Evolutionary conservation across 2,113 vertebrate genomes (phyloP).

Genomic region (Daboia siamensis): DNA sequence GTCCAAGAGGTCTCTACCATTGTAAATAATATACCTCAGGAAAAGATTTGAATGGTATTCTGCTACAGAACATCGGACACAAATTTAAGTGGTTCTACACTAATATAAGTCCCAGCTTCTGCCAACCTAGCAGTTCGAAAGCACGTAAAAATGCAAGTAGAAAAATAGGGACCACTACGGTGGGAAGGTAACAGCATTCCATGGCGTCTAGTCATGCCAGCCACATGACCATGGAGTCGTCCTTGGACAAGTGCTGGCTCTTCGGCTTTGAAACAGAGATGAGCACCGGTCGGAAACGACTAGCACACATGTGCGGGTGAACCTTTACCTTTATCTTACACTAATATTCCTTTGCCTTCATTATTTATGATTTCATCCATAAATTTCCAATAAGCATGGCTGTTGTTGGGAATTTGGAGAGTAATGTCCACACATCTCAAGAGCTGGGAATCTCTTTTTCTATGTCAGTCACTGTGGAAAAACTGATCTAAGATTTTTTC

Average conservation of each 20-base stretch:
- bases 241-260: too few species aligned
- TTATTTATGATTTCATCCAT: background rate
- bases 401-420: background rate
- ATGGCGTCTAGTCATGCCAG: too few species aligned
- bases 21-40: background rate
- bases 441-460: background rate
- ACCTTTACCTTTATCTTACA: background rate
- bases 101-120: background rate
- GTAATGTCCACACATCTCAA: background rate
- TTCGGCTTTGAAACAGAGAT: too few species aligned
- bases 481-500: background rate
- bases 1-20: background rate
- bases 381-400: background rate
- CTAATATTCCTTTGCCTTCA: background rate
- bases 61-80: background rate
- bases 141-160: too few species aligned
- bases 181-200: too few species aligned
- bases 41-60: background rate
- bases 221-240: too few species aligned
- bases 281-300: too few species aligned
- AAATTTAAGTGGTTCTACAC: background rate
- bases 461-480: background rate
- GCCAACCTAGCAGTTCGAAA: too few species aligned
- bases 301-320: too few species aligned
- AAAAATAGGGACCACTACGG: too few species aligned